phyloP scores from a whole-genome alignment of 2,113 vertebrate species.

The Edolisoma coerulescens region DNA sequence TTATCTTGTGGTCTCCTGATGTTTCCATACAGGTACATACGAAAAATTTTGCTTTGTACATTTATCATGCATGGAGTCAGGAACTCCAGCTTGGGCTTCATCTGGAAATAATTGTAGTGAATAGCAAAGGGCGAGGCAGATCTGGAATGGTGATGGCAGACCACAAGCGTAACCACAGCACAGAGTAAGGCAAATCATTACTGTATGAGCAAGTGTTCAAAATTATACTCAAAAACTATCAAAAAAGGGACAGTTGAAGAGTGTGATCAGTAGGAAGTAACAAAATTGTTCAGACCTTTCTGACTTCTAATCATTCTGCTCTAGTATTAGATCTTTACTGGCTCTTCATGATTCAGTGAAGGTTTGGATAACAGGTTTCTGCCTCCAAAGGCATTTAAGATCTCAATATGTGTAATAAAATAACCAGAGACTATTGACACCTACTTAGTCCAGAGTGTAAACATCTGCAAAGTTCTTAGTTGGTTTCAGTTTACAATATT shows the following conservation, averaged over 20 bases:
- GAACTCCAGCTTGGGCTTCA: not conserved
- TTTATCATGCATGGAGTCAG: not conserved
- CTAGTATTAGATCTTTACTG: not conserved
- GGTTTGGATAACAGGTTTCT: not conserved
- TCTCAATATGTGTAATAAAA: not conserved
- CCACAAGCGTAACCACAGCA: not conserved
- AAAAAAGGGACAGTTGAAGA: not conserved
- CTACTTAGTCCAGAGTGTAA: not conserved
- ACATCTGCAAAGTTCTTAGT: not conserved
- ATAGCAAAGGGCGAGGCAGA: not conserved
- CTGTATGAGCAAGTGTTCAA: not conserved
- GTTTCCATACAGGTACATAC: not conserved
- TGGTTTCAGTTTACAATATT: not conserved
- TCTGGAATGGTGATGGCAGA: not conserved
- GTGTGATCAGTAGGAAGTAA: not conserved
- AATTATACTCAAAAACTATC: not conserved
- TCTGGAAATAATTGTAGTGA: not conserved
- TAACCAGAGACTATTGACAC: not conserved
- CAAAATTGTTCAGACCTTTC: not conserved
- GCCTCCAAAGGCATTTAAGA: not conserved
- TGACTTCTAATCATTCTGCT: not conserved
- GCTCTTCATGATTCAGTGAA: not conserved
- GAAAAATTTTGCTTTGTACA: not conserved
- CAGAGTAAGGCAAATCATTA: not conserved
- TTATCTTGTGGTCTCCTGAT: not conserved